Evolutionary conservation across 2,888 invertebrate genomes (phyloP).

Genomic region (Stegophylla sp.): DNA sequence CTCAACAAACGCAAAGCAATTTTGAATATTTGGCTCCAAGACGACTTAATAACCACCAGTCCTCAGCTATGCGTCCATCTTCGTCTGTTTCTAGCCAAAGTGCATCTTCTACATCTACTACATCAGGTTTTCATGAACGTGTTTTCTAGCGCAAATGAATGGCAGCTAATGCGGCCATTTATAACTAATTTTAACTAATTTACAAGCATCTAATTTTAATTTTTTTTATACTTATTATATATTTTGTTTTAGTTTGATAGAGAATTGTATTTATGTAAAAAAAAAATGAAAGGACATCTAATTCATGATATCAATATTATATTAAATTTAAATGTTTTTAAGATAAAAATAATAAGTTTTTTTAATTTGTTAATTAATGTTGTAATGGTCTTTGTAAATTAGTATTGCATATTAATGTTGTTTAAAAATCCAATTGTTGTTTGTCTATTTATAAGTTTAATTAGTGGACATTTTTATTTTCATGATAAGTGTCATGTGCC

Average conservation of each 20-base stretch:
- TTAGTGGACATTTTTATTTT: too few species aligned
- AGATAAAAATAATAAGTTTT: too few species aligned
- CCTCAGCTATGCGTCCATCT: constrained; percentile 70
- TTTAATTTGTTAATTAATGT: too few species aligned
- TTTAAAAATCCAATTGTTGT: too few species aligned
- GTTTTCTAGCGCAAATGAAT: constrained; percentile 71
- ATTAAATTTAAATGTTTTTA: too few species aligned
- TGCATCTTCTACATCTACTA: constrained; percentile 63
- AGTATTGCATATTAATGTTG: too few species aligned
- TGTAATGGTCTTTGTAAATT: too few species aligned
- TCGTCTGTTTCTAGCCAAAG: constrained; percentile 65
- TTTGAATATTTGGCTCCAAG: constrained; percentile 89
- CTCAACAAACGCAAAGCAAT: constrained; percentile 89
- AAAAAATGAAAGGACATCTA: not conserved
- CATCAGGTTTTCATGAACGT: constrained; percentile 84
- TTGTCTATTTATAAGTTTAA: too few species aligned
- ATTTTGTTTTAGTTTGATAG: constrained; percentile 1
- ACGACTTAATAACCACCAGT: constrained; percentile 73
- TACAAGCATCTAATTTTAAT: too few species aligned
- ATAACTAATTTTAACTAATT: constrained; percentile 23
- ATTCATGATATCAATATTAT: too few species aligned
- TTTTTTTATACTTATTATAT: constrained; percentile 4
- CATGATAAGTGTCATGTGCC: too few species aligned
- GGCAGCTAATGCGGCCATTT: constrained; percentile 56
- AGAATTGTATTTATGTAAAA: constrained; percentile 10